Conservation (phyloP, 2,113 vertebrate species). For the Oncorhynchus nerka region DNA sequence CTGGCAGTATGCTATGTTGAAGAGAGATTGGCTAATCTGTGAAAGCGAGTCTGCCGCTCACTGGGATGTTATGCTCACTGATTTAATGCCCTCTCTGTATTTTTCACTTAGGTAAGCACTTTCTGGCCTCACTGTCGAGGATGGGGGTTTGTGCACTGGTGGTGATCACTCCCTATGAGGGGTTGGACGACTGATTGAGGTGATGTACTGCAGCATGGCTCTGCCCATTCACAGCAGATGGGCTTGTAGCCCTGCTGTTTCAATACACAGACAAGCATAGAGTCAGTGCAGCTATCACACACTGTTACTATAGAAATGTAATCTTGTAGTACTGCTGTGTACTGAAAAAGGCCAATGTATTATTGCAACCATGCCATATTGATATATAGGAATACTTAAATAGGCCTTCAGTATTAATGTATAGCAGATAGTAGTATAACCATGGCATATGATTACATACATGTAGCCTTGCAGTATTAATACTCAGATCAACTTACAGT, state of each 20-base stretch:
- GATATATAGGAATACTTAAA: neutral
- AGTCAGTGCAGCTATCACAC: neutral
- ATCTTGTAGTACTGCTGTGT: no score
- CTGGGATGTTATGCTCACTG: conserved; percentile 68
- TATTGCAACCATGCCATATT: neutral
- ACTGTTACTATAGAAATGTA: conserved; percentile 32
- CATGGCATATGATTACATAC: neutral
- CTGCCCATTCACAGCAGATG: conserved; percentile 60
- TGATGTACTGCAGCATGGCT: conserved; percentile 66
- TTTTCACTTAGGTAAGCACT: conserved; percentile 80
- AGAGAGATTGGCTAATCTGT: conserved; percentile 73
- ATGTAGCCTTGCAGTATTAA: conserved; percentile 41
- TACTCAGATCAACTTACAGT: conserved; percentile 45
- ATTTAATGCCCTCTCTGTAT: conserved; percentile 73
- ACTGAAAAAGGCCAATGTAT: neutral
- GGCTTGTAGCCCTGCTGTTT: conserved; percentile 51
- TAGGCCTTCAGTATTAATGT: neutral
- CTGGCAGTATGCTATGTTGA: conserved; percentile 57
- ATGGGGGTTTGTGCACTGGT: conserved; percentile 53
- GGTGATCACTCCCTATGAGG: conserved; percentile 58
- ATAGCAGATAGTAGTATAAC: neutral
- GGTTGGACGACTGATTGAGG: conserved; percentile 73
- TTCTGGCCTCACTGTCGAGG: conserved; percentile 55
- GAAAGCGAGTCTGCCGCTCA: conserved; percentile 61
- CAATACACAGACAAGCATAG: conserved; percentile 43